Conservation (phyloP, 1,140 invertebrate species). For the Anastatus disparis region DNA sequence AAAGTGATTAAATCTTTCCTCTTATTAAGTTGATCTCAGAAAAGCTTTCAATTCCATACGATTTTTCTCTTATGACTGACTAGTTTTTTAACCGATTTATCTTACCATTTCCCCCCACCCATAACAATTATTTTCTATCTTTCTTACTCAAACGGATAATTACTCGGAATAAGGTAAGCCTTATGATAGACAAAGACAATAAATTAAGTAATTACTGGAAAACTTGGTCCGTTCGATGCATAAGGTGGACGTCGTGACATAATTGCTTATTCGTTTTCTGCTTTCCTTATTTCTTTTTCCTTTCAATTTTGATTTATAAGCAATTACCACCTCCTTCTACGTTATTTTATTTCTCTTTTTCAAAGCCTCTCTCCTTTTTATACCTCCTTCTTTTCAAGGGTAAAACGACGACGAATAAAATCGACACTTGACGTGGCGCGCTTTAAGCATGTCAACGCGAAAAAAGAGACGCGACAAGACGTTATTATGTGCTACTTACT, state of each 20-base stretch:
- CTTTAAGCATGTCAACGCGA: neutral
- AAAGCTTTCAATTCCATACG: neutral
- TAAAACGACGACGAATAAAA: neutral
- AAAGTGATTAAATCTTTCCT: too few relatives aligned
- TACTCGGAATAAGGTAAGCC: too few relatives aligned
- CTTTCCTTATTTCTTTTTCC: slow-evolving; percentile 20
- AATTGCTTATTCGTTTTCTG: neutral
- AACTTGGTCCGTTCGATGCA: slow-evolving; percentile 21
- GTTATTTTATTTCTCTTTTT: neutral
- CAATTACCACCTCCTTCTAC: slow-evolving; percentile 36
- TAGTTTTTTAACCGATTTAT: slow-evolving; percentile 3
- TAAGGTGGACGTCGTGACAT: neutral
- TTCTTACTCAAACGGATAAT: neutral
- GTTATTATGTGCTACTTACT: neutral
- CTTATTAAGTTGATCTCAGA: too few relatives aligned
- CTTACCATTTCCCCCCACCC: neutral
- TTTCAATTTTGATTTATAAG: too few relatives aligned
- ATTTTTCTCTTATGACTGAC: slow-evolving; percentile 12
- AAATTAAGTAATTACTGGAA: slow-evolving; percentile 17
- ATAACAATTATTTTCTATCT: slow-evolving; percentile 10
- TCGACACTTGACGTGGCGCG: too few relatives aligned
- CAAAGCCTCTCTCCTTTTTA: neutral
- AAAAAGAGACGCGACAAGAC: neutral
- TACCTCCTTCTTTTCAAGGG: neutral
- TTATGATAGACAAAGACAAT: slow-evolving; percentile 1